Base-by-base conservation (phyloP, 1,140 invertebrate species). In the Drosophila ironensis region DNA sequence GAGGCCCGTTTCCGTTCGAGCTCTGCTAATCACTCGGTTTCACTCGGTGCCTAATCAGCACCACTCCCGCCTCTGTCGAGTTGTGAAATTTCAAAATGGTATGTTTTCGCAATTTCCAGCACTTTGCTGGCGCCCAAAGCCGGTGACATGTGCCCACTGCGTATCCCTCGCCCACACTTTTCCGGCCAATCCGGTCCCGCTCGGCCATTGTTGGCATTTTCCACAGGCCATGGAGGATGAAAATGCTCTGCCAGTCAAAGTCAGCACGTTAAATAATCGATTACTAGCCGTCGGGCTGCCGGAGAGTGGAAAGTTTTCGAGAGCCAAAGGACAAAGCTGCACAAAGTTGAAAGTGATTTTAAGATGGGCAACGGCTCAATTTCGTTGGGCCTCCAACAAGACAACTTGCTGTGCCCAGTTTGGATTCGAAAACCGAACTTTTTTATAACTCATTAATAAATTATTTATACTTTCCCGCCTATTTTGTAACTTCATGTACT, bases 191-290 rank as follows among this genome's bases (percentile, higher is more conserved):
- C 56, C 56, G 56, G 56, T 57, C 51, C 56, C 57, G 52, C 4
- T 6, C 14, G 8, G 54, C 33, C 30, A 37, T 61, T 48, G 59
- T 59, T 17, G 57, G n/a, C 27, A 38, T 40, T 64, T 63, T 63
- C 33, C 60, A 64, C 40, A 19, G 59, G 11, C 30, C 14, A 16
- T 16, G 28, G 41, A n/a, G 19, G 59, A n/a, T n/a, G n/a, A 30
- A 63, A 37, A 37, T 63, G 41, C 42, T 37, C 38, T 47, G 60
- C 60, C 60, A 63, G 60, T 64, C 60, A 64, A 64, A 64, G 60
- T 64, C 60, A 64, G 41, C 59, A 40, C 42, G 60, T 64, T 63
- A 64, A 64, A 64, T 64, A 64, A 64, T 64, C 60, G 60, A 64
- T 64, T 64, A 64, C 56, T 14, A 42, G 41, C 57, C 35, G 42